phyloP scores from a whole-genome alignment of 2,797 vertebrate genomes.

The Heteromormyrus szaboi region DNA sequence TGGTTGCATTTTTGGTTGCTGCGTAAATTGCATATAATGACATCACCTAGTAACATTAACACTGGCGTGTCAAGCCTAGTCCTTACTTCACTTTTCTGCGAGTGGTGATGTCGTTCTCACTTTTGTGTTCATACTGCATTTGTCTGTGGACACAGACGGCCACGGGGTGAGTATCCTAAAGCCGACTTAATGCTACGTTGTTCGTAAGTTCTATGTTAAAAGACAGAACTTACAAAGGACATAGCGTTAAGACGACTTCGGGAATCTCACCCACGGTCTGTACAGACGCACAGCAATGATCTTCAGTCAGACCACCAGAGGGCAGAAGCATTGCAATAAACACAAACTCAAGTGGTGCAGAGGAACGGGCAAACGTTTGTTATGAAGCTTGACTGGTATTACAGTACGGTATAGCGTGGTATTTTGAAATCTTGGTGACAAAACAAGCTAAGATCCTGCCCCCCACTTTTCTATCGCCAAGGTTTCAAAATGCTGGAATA shows the following conservation, averaged over 20 bases:
- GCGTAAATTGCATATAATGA: background rate
- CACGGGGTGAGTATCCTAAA: too few relatives aligned
- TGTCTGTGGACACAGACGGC: background rate
- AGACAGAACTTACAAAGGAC: too few relatives aligned
- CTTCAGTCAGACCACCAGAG: background rate
- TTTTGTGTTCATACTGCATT: background rate
- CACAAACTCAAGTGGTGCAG: background rate
- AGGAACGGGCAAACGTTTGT: rapidly evolving
- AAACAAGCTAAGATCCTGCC: background rate
- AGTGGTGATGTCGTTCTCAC: background rate
- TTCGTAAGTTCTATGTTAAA: too few relatives aligned
- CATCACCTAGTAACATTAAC: background rate
- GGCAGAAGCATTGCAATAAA: background rate
- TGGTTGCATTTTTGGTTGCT: background rate
- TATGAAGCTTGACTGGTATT: background rate
- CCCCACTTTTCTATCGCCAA: background rate
- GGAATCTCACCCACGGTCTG: background rate
- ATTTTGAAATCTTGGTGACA: too few relatives aligned
- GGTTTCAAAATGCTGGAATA: background rate
- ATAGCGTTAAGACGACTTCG: too few relatives aligned
- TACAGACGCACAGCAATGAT: background rate
- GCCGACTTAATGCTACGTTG: too few relatives aligned
- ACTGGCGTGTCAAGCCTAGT: background rate
- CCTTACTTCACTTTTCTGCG: background rate
- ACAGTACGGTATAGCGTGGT: background rate